Evolutionary conservation across 2,797 vertebrate species (phyloP).

Genomic region (Astyanax mexicanus): DNA sequence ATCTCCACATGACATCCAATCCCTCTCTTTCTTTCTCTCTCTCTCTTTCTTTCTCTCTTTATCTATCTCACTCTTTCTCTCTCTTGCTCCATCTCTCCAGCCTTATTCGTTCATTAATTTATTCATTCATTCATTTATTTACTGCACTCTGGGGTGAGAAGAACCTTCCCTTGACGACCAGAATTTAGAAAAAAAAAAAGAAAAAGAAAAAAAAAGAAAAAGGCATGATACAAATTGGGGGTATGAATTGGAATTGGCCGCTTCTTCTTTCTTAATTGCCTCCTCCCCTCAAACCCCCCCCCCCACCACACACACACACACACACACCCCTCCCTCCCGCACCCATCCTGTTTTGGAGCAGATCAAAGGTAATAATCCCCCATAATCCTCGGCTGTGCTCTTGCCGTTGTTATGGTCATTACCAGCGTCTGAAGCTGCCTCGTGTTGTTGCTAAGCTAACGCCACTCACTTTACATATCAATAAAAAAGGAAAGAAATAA

Average conservation of each 20-base stretch:
- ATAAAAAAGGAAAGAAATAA: conserved; percentile 27
- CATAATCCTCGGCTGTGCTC: conserved; percentile 53
- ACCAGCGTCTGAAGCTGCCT: conserved; percentile 23
- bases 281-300: not conserved
- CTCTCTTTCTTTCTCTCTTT: not conserved
- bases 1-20: not conserved
- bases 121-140: too few species aligned
- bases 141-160: not conserved
- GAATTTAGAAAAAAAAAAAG: not conserved
- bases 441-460: conserved; percentile 41
- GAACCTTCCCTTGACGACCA: not conserved
- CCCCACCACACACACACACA: conserved; percentile 15
- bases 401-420: conserved; percentile 48
- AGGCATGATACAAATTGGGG: too few species aligned
- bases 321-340: too few species aligned
- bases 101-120: too few species aligned
- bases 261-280: conserved; percentile 27
- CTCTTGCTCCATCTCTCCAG: too few species aligned
- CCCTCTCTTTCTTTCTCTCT: conserved; percentile 13
- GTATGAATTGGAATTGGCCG: conserved; percentile 13
- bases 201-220: not conserved
- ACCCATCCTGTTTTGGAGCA: conserved; percentile 48
- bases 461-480: not conserved
- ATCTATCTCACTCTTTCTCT: too few species aligned
- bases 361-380: conserved; percentile 62